These are phyloP conservation scores for Penelope pileata DNA, from an alignment of 2,113 vertebrate genomes.

Conservation along the genomic window DNA sequence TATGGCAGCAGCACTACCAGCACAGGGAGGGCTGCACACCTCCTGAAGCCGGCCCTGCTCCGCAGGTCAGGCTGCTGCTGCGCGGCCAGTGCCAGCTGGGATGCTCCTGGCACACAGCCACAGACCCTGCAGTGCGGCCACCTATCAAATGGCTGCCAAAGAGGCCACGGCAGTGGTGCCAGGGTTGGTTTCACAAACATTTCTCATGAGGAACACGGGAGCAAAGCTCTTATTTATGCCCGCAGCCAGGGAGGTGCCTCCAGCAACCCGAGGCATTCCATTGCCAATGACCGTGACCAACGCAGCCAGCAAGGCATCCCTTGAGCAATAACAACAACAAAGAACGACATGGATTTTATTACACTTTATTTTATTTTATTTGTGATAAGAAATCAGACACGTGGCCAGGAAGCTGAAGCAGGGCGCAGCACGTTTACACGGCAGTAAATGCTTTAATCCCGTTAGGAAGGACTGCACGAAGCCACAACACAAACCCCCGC, in stretches of 20 bases:
- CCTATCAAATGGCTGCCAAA: not conserved
- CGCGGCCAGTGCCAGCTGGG: not conserved
- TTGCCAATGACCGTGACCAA: fast-evolving
- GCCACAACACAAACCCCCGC: fast-evolving
- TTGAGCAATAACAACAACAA: no score
- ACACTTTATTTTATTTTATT: no score
- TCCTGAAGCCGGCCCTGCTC: not conserved
- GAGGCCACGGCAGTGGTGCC: not conserved
- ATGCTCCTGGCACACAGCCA: not conserved
- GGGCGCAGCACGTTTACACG: fast-evolving
- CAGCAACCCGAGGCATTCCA: fast-evolving
- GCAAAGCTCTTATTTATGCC: not conserved
- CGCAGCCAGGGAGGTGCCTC: fast-evolving
- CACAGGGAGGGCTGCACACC: not conserved
- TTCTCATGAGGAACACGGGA: not conserved
- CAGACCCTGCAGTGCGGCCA: not conserved
- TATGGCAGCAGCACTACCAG: not conserved
- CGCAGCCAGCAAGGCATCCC: not conserved
- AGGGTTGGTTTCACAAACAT: not conserved
- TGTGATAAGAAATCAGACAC: not conserved
- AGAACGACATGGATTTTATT: no score
- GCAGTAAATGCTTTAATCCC: not conserved
- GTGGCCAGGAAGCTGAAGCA: not conserved
- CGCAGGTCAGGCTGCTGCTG: no score
- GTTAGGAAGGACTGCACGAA: not conserved